A percentile compares a stretch with the other conserved stretches of the same genome.
Conservation (phyloP, 1,140 invertebrate genomes). For the Drusus annulatus region DNA sequence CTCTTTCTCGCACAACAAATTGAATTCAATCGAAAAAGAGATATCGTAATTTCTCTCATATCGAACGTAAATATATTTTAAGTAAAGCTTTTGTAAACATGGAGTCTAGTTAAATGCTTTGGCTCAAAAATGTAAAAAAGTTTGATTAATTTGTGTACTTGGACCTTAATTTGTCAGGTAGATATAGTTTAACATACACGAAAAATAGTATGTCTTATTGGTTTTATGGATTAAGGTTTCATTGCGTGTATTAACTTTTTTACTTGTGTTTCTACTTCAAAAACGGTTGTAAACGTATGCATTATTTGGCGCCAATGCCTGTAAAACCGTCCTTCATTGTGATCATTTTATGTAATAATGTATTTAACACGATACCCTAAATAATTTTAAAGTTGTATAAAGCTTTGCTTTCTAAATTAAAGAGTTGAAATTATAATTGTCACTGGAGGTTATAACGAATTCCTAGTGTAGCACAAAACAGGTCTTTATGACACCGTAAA, state of each 20-base stretch:
- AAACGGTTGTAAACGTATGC: conserved; percentile 54
- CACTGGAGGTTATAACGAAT: conserved; percentile 41
- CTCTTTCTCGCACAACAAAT: conserved; percentile 14
- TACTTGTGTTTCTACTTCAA: conserved; percentile 36
- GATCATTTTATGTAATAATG: neutral
- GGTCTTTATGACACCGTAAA: conserved; percentile 42
- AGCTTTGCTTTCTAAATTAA: conserved; percentile 4
- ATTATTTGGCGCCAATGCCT: conserved; percentile 54
- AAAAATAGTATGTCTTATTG: neutral
- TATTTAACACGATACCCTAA: conserved; percentile 4
- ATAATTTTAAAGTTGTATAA: neutral
- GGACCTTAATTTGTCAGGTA: conserved; percentile 43
- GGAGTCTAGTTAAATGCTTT: conserved; percentile 50
- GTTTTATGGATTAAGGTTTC: neutral
- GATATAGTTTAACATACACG: neutral
- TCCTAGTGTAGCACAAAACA: conserved; percentile 39
- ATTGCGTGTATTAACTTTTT: conserved; percentile 20
- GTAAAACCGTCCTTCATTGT: conserved; percentile 2
- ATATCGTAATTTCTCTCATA: conserved; percentile 8
- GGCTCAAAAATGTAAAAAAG: conserved; percentile 34
- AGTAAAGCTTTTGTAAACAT: conserved; percentile 53
- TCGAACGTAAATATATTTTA: conserved; percentile 37
- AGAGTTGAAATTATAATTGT: conserved; percentile 34
- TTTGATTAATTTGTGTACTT: conserved; percentile 36
- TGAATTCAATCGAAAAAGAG: conserved; percentile 12